A percentile compares a stretch with the other conserved stretches of the same genome.
Evolutionary conservation across 2,113 vertebrate species (phyloP).

Genomic region (Puma concolor): DNA sequence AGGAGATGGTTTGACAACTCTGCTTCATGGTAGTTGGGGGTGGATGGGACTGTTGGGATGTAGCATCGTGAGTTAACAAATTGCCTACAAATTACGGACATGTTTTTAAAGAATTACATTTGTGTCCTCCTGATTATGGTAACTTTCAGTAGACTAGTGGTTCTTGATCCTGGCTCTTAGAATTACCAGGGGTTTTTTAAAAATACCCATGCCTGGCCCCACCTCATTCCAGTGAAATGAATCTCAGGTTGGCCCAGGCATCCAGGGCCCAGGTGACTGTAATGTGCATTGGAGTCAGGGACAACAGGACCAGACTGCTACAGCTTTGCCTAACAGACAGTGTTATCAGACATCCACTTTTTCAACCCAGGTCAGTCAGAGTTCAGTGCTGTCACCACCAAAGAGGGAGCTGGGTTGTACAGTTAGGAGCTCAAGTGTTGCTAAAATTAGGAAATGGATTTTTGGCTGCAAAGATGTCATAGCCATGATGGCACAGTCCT

Average conservation of each 20-base stretch:
- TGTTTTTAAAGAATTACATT: background rate
- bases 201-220: background rate
- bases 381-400: constrained; percentile 52
- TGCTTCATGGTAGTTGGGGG: background rate
- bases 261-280: constrained; percentile 49
- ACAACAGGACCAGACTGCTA: background rate
- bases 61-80: background rate
- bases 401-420: background rate
- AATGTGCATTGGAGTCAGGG: background rate
- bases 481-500: background rate
- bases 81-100: background rate
- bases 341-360: constrained; percentile 31
- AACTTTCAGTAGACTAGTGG: background rate
- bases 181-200: background rate
- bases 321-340: background rate
- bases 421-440: constrained; percentile 19
- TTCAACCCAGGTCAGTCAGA: constrained; percentile 34
- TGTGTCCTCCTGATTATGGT: background rate
- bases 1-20: background rate
- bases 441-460: constrained; percentile 50
- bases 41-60: background rate
- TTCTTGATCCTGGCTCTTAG: background rate
- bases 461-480: background rate
- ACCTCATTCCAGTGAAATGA: constrained; percentile 18
- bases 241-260: background rate